Evolutionary conservation across 2,888 invertebrate genomes (phyloP), one percentile per base, ranked within the genome.

Genomic region (Bruchidius siliquastri): DNA sequence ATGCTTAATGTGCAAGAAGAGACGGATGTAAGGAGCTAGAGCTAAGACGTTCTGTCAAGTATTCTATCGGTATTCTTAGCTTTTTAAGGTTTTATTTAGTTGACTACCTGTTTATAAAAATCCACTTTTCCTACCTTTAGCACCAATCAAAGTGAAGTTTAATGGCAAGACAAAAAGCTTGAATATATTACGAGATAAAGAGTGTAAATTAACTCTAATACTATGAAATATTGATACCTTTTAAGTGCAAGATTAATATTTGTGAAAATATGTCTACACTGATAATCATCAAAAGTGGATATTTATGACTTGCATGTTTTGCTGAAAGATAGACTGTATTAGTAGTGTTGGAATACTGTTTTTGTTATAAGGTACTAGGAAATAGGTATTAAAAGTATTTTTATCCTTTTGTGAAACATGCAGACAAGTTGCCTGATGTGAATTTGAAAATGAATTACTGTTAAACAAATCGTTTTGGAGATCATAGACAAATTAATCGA

Each of bases 1-100:
- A 77, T 81, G 20, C 77, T 83, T 69, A 81, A 83, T 72, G 75
- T 74, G 22, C 74, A 75, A 26, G 77, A 79, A 49, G 77, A 78
- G 21, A 13, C 49, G 13, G 1, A 3, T 49, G 18, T 18, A 13
- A 13, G 1, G 18, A 49, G 49, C n/a, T n/a, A n/a, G 49, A 49
- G 49, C 18, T 49, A 18, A 49, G 18, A 49, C 13, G 49, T 13
- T 49, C 49, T 49, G 8, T 49, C 49, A 49, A 49, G 49, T 49
- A 49, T 49, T 49, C 49, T 49, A 49, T 49, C 49, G 49, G 49
- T 49, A 49, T 49, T 49, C 18, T 13, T 49, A 49, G 49, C 8
- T 49, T 49, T 49, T 3, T 30, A 30, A 49, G 10, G 18, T 13
- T 49, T 49, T 13, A 49, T 49, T 49, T 49, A 49, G 49, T 49